Percentiles rank a stretch among this genome's conserved stretches.
Evolutionary conservation across 37 sponge, comb jelly and placozoan species (phyloP).

Genomic region (Aplysina aerophoba): DNA sequence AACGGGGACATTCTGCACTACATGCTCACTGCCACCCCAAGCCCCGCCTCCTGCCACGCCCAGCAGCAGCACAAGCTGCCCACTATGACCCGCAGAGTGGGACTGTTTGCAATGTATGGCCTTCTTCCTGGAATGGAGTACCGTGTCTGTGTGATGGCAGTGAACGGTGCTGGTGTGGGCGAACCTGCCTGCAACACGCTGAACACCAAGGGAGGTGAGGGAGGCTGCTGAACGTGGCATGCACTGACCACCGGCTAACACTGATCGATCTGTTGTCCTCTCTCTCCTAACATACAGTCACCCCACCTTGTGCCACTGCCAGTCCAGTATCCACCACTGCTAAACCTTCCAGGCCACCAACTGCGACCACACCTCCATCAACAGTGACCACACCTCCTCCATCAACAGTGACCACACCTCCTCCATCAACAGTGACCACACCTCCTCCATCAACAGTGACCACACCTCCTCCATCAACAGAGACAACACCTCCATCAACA

Average conservation of each 20-base stretch:
- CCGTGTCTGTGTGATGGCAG: not conserved
- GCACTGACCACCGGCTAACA: too few species aligned
- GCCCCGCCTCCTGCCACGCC: not conserved
- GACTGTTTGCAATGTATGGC: not conserved
- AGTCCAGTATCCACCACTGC: not conserved
- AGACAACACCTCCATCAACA: not conserved
- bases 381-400: not conserved
- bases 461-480: not conserved
- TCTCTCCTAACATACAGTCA: not conserved
- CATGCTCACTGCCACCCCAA: not conserved
- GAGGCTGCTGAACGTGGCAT: too few species aligned
- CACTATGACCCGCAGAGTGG: too few species aligned
- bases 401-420: not conserved
- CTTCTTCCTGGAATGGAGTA: conserved; percentile 9
- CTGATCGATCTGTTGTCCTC: too few species aligned
- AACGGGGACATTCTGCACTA: conserved; percentile 2
- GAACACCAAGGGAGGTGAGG: conserved; percentile 6
- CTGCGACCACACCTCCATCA: not conserved
- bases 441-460: not conserved
- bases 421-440: not conserved
- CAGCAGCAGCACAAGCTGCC: not conserved
- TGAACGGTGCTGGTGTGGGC: not conserved
- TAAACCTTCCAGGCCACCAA: not conserved
- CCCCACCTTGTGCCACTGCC: not conserved
- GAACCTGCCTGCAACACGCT: not conserved